A percentile compares a stretch with the other conserved stretches of the same genome.
These are phyloP conservation scores for Hetaerina americana DNA, from an alignment of 1,140 invertebrate genomes.

Conservation along the genomic window DNA sequence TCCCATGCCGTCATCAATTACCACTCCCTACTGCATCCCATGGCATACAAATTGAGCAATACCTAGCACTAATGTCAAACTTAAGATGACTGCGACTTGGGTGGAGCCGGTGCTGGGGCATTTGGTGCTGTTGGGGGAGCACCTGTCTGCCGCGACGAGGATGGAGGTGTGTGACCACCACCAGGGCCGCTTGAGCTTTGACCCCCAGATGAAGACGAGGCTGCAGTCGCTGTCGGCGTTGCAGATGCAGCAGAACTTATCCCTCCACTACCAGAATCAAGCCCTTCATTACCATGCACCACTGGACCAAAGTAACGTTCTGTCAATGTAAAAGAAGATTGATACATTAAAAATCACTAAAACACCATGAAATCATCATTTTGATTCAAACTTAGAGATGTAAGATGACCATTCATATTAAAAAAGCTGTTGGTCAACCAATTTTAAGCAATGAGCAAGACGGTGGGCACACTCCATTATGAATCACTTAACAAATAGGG, in stretches of 20 bases:
- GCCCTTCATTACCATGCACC: conserved; percentile 26
- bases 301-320: conserved; percentile 31
- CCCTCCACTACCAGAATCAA: conserved; percentile 14
- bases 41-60: conserved; percentile 8
- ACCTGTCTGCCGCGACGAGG: neutral
- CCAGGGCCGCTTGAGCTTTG: conserved; percentile 5
- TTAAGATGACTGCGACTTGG: conserved; percentile 3
- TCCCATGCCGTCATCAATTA: neutral
- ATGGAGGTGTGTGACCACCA: neutral
- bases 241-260: conserved; percentile 3
- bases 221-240: neutral
- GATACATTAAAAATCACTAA: no score
- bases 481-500: no score
- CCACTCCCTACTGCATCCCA: neutral
- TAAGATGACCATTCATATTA: no score
- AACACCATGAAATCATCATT: no score
- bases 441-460: no score
- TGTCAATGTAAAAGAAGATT: conserved; percentile 17
- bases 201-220: neutral
- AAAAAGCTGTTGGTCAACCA: no score
- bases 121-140: neutral
- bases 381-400: no score
- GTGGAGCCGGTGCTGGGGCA: conserved; percentile 2
- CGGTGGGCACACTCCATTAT: no score
- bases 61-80: conserved; percentile 4